Evolutionary conservation across 2,888 invertebrate genomes (phyloP).

Genomic region (Agapetus fuscipes): DNA sequence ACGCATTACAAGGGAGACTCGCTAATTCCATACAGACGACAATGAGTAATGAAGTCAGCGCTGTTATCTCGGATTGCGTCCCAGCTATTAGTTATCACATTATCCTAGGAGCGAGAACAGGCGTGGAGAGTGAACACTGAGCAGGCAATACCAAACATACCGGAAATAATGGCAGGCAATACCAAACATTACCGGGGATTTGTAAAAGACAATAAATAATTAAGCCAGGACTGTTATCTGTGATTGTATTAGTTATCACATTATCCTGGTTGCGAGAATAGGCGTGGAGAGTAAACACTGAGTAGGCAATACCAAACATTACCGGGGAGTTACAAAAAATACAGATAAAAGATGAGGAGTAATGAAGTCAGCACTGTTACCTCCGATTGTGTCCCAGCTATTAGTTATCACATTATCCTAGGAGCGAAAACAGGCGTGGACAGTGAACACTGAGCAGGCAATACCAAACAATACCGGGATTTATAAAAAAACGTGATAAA

Average conservation of each 20-base stretch:
- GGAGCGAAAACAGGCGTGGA: no score
- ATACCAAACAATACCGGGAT: no score
- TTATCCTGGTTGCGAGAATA: no score
- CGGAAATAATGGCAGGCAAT: no score
- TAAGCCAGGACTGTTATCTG: no score
- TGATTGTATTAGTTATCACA: no score
- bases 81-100: conserved; percentile 7
- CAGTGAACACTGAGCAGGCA: no score
- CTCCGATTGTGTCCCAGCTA: conserved; percentile 6
- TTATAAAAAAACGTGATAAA: no score
- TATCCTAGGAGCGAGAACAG: background rate
- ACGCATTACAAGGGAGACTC: conserved; percentile 1
- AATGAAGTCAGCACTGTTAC: conserved; percentile 4
- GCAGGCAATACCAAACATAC: no score
- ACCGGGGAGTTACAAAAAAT: background rate
- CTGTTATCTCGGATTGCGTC: conserved; percentile 6
- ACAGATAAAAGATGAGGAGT: conserved; percentile 2
- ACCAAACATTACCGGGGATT: conserved; percentile 1
- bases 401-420: conserved; percentile 6
- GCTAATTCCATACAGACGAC: conserved; percentile 3
- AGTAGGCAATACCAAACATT: conserved; percentile 4
- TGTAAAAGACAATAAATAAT: no score
- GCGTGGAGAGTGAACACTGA: no score
- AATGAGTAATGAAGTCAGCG: conserved; percentile 4
- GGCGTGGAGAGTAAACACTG: no score